phyloP scores from a whole-genome alignment of 2,888 invertebrate genomes.

The Drosophila recens region DNA sequence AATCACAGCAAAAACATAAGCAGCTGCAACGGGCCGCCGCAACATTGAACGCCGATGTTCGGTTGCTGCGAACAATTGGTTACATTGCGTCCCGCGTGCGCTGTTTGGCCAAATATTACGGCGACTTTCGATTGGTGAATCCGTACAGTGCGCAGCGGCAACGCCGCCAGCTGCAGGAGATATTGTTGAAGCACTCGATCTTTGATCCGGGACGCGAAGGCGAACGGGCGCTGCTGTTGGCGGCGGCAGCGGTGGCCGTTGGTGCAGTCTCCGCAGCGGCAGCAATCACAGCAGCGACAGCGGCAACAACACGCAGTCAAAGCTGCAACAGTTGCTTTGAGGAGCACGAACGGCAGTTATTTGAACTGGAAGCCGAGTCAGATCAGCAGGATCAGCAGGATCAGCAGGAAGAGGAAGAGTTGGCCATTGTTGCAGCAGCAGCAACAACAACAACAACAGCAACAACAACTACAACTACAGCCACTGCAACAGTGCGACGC shows the following conservation, averaged over 20 bases:
- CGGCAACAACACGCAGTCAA: conserved; percentile 40
- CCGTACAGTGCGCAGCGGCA: conserved; percentile 83
- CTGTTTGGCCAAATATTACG: conserved; percentile 82
- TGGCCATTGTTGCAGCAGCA: conserved; percentile 27
- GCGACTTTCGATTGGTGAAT: conserved; percentile 81
- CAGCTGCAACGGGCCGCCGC: conserved; percentile 32
- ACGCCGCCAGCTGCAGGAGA: conserved; percentile 82
- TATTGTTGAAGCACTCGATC: conserved; percentile 79
- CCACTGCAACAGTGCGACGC: conserved; percentile 70
- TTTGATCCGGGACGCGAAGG: conserved; percentile 70
- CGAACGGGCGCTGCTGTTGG: conserved; percentile 61
- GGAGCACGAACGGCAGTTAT: conserved; percentile 33
- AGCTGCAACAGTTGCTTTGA: conserved; percentile 47
- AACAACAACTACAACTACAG: conserved; percentile 36
- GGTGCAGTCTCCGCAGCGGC: conserved; percentile 50
- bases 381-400: neutral
- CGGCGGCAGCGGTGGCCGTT: conserved; percentile 72
- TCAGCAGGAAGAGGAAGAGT: conserved; percentile 12
- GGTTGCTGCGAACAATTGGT: conserved; percentile 84
- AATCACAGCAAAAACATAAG: conserved; percentile 31
- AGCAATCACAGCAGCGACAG: conserved; percentile 19
- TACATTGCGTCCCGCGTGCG: conserved; percentile 85
- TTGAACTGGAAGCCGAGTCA: conserved; percentile 14
- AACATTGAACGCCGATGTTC: conserved; percentile 81
- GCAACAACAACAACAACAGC: neutral